Percentiles rank a stretch among this genome's conserved stretches.
Evolutionary conservation across 1,140 invertebrate species (phyloP).

Genomic region (Eurosta solidaginis): DNA sequence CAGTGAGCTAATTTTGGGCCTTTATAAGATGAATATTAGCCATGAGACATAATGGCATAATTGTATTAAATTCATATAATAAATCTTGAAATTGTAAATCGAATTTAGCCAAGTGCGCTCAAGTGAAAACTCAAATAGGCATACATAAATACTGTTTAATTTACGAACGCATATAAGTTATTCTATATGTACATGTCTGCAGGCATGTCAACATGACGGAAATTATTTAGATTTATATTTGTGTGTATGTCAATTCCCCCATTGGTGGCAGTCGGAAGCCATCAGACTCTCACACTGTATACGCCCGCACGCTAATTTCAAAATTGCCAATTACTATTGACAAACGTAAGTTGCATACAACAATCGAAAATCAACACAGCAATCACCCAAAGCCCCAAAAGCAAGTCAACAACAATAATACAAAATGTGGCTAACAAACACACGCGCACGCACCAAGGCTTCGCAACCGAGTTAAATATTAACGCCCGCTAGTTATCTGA

Average conservation of each 20-base stretch:
- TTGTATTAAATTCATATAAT: no score
- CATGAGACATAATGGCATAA: no score
- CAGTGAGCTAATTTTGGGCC: no score
- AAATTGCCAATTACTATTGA: slow-evolving; percentile 21
- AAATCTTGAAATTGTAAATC: no score
- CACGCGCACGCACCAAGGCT: background rate
- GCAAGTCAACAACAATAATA: background rate
- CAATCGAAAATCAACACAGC: background rate
- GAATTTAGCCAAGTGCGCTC: background rate
- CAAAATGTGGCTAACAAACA: background rate
- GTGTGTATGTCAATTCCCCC: background rate
- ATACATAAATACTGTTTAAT: background rate
- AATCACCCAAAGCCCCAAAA: slow-evolving; percentile 12
- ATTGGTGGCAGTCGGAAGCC: background rate
- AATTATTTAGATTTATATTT: background rate
- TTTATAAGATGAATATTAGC: no score
- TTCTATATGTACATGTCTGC: background rate
- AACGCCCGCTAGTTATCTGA: background rate
- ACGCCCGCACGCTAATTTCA: slow-evolving; percentile 5
- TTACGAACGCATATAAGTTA: background rate
- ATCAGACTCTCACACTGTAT: background rate
- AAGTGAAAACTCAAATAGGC: background rate
- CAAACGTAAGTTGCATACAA: background rate
- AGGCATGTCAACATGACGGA: no score
- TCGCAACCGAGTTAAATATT: background rate